phyloP scores from a whole-genome alignment of 2,797 vertebrate species.

The Paedocypris micromegethes region DNA sequence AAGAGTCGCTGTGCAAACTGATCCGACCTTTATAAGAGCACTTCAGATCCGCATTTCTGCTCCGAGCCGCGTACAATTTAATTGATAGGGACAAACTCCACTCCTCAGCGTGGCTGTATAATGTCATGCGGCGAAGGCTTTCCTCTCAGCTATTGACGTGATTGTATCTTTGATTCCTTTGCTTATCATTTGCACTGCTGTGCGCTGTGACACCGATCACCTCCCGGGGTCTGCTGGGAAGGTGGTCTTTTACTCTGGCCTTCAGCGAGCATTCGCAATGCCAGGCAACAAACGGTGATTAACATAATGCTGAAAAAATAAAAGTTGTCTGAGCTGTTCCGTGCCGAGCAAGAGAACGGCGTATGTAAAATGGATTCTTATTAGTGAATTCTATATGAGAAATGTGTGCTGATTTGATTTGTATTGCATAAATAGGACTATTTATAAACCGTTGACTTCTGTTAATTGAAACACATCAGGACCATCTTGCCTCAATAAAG shows the following conservation, averaged over 20 bases:
- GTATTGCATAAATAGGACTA: too few species aligned
- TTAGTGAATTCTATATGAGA: too few species aligned
- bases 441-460: too few species aligned
- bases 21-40: constrained; percentile 42
- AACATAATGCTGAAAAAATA: constrained; percentile 37
- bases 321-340: constrained; percentile 1
- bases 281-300: constrained; percentile 44
- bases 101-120: constrained; percentile 36
- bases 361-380: too few species aligned
- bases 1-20: constrained; percentile 35
- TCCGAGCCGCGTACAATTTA: constrained; percentile 39
- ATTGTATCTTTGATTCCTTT: constrained; percentile 48
- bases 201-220: constrained; percentile 45
- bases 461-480: too few species aligned
- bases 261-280: constrained; percentile 49
- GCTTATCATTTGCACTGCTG: constrained; percentile 46
- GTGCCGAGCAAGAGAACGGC: neutral
- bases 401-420: too few species aligned
- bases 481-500: too few species aligned
- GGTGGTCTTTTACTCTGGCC: constrained; percentile 33
- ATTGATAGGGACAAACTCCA: constrained; percentile 41
- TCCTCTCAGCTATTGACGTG: constrained; percentile 31
- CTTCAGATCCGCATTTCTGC: constrained; percentile 25
- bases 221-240: constrained; percentile 31
- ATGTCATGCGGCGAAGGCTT: constrained; percentile 38